Evolutionary conservation across 2,797 vertebrate species (phyloP), one percentile per base, ranked within the genome.

Genomic region (Myripristis jacobus): DNA sequence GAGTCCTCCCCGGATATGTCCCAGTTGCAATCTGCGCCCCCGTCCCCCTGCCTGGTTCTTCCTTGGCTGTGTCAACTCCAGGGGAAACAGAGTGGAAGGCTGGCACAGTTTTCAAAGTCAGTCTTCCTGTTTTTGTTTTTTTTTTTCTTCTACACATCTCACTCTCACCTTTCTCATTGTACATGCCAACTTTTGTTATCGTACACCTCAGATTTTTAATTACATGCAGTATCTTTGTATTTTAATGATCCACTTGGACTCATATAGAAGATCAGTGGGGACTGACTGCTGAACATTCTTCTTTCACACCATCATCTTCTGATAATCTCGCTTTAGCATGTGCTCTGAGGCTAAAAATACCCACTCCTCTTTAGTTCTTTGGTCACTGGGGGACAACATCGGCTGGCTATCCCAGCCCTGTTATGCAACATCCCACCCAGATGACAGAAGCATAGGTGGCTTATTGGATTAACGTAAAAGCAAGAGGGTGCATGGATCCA

Each of bases 321-420:
- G 51, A 77, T 41, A 75, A 56, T 60, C 77, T 70, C 55, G 79
- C 48, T 59, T 73, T 64, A 77, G 62, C 77, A 65, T 83, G 81
- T 69, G 81, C 79, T 80, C 60, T 9, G 1, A 41, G 67, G 79
- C 85, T 93, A 93, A 92, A 94, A 92, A 94, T 94, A 94, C 89
- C 85, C 25, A 3, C 61, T 72, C 65, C 67, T 61, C 68, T 56
- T 69, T 75, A 75, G 77, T 84, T 58, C 69, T 84, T 75, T 77
- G 70, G 83, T 88, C 88, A 81, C 58, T 12, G 50, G 62, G 83
- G 84, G 68, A 29, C 77, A 84, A 80, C 68, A 66, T 6, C 52
- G 83, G 52, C 77, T 66, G 82, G 41, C 87, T 74, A 72, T 89
- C 85, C 80, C 66, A 22, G 73, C 54, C 44, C 59, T 70, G 80